Conservation (phyloP, 2,113 vertebrate species). For the Arizona elegans region DNA sequence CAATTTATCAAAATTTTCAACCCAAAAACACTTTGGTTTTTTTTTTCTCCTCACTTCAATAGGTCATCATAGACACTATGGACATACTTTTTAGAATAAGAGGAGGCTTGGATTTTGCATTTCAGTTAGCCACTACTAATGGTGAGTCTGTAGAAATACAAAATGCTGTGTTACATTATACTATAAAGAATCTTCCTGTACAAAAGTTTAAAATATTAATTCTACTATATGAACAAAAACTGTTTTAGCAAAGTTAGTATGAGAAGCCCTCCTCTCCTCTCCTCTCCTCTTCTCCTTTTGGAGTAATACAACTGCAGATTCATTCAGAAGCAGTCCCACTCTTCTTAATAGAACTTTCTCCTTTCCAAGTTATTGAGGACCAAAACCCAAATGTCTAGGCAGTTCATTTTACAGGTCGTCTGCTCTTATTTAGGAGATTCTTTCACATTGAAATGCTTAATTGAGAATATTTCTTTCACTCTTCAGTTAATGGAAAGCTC, state of each 20-base stretch:
- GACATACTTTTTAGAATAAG: slow-evolving; percentile 76
- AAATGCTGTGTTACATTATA: not conserved
- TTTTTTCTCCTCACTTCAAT: not conserved
- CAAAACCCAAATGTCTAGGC: not conserved
- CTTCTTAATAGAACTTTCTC: not conserved
- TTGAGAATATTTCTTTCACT: not conserved
- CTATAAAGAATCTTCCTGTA: not conserved
- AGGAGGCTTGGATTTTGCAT: slow-evolving; percentile 79
- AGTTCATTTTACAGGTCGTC: not conserved
- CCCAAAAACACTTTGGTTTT: not conserved
- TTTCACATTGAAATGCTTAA: not conserved
- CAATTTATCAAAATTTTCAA: not conserved
- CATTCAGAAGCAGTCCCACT: not conserved
- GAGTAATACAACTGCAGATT: not conserved
- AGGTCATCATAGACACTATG: slow-evolving; percentile 67
- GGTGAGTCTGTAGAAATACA: slow-evolving; percentile 62
- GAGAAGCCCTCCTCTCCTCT: not conserved
- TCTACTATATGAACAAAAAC: not conserved
- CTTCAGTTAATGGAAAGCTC: not conserved
- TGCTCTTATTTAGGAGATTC: not conserved
- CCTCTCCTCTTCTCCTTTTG: not conserved
- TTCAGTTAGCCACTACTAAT: slow-evolving; percentile 72
- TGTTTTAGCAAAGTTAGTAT: not conserved
- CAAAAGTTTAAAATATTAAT: not conserved
- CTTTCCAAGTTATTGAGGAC: not conserved